A percentile compares a stretch with the other conserved stretches of the same genome.
Evolutionary conservation across 2,888 invertebrate species (phyloP).

Genomic region (Yponomeuta malinellus): DNA sequence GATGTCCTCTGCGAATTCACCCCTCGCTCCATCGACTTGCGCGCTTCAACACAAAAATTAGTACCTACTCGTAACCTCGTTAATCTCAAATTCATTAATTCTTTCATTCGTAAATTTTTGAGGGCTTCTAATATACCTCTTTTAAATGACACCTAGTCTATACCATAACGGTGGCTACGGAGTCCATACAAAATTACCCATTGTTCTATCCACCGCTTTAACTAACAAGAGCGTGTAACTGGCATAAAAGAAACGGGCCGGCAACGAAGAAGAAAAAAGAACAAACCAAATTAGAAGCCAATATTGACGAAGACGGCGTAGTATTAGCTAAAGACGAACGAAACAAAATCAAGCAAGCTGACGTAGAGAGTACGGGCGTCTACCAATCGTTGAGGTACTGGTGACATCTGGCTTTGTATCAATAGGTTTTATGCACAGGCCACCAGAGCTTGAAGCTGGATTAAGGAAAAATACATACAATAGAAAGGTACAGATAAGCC

Average conservation of each 20-base stretch:
- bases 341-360: neutral
- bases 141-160: too few relatives aligned
- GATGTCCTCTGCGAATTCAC: too few relatives aligned
- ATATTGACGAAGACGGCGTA: neutral
- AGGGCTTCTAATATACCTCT: too few relatives aligned
- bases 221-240: neutral
- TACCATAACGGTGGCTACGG: too few relatives aligned
- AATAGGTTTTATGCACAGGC: neutral
- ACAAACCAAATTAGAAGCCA: constrained; percentile 3
- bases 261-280: neutral
- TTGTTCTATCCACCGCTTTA: too few relatives aligned
- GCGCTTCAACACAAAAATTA: too few relatives aligned
- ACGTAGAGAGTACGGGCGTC: neutral
- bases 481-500: neutral
- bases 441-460: neutral
- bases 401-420: neutral
- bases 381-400: neutral
- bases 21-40: too few relatives aligned
- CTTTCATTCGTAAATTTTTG: too few relatives aligned
- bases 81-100: too few relatives aligned
- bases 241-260: neutral
- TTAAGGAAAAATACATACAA: neutral
- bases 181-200: too few relatives aligned
- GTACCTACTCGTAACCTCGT: too few relatives aligned
- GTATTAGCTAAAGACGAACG: neutral